phyloP scores from a whole-genome alignment of 2,888 invertebrate genomes.

The Dione vanillae region DNA sequence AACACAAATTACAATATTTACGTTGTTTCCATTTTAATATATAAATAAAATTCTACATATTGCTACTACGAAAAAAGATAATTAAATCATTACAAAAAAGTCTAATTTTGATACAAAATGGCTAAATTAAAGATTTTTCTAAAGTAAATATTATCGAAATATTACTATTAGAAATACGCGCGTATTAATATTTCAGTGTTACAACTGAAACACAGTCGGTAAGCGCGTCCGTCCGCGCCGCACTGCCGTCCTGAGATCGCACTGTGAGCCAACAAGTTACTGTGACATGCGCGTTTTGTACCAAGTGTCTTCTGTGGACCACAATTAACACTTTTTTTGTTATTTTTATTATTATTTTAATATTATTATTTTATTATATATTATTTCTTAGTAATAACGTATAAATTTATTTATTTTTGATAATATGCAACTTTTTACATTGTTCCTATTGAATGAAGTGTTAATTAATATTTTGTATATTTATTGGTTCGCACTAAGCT shows the following conservation, averaged over 20 bases:
- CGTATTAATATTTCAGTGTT: slow-evolving; percentile 44
- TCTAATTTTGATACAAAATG: not conserved
- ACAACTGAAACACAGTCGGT: slow-evolving; percentile 57
- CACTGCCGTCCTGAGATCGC: slow-evolving; percentile 69
- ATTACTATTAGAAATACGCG: slow-evolving; percentile 40
- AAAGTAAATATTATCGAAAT: not conserved
- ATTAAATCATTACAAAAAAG: slow-evolving; percentile 12
- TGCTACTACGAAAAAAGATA: not conserved
- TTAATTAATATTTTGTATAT: too few relatives aligned
- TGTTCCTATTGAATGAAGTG: too few relatives aligned
- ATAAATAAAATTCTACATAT: slow-evolving; percentile 27
- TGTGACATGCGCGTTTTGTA: slow-evolving; percentile 76
- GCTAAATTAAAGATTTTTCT: not conserved
- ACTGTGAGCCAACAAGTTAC: slow-evolving; percentile 79
- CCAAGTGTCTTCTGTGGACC: slow-evolving; percentile 41
- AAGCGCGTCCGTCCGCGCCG: slow-evolving; percentile 68
- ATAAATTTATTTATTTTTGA: too few relatives aligned
- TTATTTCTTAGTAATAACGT: too few relatives aligned
- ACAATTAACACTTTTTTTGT: slow-evolving; percentile 18
- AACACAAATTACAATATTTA: slow-evolving; percentile 51
- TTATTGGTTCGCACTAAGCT: too few relatives aligned
- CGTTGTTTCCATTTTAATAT: slow-evolving; percentile 56
- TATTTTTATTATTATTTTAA: not conserved
- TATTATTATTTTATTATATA: not conserved
- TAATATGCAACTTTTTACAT: too few relatives aligned